phyloP scores from a whole-genome alignment of 2,797 vertebrate genomes.

The Anas capensis region DNA sequence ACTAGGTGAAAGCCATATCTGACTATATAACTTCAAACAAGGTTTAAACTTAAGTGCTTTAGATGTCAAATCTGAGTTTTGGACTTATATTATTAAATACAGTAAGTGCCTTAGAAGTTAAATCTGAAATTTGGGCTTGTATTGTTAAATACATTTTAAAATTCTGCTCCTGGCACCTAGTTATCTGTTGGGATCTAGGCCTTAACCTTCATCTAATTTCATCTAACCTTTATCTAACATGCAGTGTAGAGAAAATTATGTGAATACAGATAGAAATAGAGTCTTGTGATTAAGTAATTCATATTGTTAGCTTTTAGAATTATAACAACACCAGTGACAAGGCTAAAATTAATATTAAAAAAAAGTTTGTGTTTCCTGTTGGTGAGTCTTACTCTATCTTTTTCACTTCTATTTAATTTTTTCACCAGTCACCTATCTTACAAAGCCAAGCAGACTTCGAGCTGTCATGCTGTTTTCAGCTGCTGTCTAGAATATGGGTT shows the following conservation, averaged over 20 bases:
- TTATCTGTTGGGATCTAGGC: neutral
- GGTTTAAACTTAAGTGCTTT: neutral
- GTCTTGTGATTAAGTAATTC: neutral
- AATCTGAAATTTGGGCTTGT: neutral
- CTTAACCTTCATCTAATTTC: neutral
- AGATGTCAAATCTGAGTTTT: neutral
- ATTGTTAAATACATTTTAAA: neutral
- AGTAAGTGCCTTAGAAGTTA: neutral
- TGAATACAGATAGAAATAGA: neutral
- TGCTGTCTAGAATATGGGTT: neutral
- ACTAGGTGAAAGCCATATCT: neutral
- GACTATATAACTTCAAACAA: fast-evolving
- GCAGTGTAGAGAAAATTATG: neutral
- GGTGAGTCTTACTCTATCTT: neutral
- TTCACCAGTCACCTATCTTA: neutral
- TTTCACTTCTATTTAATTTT: neutral
- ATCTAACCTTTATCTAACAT: neutral
- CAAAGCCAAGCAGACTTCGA: neutral
- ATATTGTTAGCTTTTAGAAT: neutral
- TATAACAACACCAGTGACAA: neutral
- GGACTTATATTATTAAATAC: neutral
- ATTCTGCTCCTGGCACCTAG: neutral
- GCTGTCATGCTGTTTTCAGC: neutral
- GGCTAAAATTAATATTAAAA: neutral
- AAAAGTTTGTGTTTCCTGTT: neutral